Conservation (phyloP, 2,888 invertebrate genomes). For the Pecten maximus region DNA sequence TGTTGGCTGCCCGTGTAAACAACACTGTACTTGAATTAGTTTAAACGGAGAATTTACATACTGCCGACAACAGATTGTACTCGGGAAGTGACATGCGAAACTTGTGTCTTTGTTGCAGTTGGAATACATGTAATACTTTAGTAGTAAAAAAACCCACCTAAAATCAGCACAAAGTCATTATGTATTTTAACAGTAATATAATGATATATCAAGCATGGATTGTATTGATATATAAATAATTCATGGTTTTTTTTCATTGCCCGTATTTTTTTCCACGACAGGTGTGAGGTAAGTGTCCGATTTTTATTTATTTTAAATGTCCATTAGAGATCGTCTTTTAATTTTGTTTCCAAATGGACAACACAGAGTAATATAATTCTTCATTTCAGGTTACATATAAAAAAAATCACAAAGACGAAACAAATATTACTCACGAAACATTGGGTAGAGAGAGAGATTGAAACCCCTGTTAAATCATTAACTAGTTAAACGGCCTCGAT, state of each 20-base stretch:
- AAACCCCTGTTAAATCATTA: neutral
- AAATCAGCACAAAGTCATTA: neutral
- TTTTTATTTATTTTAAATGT: neutral
- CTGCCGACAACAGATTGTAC: neutral
- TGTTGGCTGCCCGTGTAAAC: no score
- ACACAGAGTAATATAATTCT: neutral
- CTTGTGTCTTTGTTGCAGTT: no score
- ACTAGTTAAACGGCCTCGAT: neutral
- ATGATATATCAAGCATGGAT: neutral
- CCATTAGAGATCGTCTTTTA: constrained; percentile 8
- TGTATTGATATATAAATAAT: neutral
- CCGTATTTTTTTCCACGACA: neutral
- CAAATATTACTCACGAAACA: neutral
- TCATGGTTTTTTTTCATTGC: neutral
- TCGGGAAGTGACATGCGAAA: neutral
- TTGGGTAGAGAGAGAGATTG: neutral
- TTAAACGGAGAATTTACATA: neutral
- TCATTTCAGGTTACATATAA: neutral
- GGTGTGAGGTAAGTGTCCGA: neutral
- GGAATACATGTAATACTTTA: no score
- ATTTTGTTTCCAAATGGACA: neutral
- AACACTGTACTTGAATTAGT: no score
- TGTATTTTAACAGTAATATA: neutral
- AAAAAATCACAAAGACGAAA: neutral
- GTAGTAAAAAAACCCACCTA: neutral